Percentiles rank a stretch among this genome's conserved stretches.
These are phyloP conservation scores for Horisme vitalbata DNA, from an alignment of 2,888 invertebrate species.

Conservation along the genomic window DNA sequence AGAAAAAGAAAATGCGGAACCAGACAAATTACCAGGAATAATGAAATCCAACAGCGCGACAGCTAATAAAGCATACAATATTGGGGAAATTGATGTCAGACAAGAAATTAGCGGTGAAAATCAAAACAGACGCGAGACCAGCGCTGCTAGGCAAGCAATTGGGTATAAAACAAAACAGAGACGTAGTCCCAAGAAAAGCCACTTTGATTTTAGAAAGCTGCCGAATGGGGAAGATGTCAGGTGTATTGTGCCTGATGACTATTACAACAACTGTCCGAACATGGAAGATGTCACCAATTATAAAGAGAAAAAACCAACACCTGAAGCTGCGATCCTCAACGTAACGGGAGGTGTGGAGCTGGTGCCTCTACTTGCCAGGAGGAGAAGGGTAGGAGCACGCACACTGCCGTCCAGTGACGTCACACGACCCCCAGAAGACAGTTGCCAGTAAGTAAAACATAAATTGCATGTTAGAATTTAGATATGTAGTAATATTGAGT, in stretches of 20 bases:
- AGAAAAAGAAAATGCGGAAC: constrained; percentile 50
- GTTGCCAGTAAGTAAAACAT: constrained; percentile 75
- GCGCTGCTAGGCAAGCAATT: constrained; percentile 10
- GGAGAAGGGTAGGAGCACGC: constrained; percentile 79
- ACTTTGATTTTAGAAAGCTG: constrained; percentile 58
- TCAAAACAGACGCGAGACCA: constrained; percentile 5
- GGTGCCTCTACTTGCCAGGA: constrained; percentile 88
- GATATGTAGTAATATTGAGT: no score
- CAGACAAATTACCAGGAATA: constrained; percentile 66
- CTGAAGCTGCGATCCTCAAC: constrained; percentile 64
- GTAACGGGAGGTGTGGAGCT: constrained; percentile 88
- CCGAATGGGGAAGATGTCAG: constrained; percentile 60
- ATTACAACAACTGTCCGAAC: constrained; percentile 36
- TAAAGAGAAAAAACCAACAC: constrained; percentile 60
- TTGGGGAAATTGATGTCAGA: constrained; percentile 13
- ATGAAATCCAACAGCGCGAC: constrained; percentile 42
- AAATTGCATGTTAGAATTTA: no score
- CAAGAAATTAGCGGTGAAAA: constrained; percentile 27
- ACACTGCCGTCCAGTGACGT: constrained; percentile 75
- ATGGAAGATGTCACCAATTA: constrained; percentile 27
- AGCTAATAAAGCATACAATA: constrained; percentile 17
- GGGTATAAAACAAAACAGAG: constrained; percentile 34
- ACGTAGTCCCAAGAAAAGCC: constrained; percentile 55
- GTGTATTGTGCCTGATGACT: constrained; percentile 50
- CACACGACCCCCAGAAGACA: constrained; percentile 68